phyloP scores from a whole-genome alignment of 2,113 vertebrate genomes.

The Myotis yumanensis region DNA sequence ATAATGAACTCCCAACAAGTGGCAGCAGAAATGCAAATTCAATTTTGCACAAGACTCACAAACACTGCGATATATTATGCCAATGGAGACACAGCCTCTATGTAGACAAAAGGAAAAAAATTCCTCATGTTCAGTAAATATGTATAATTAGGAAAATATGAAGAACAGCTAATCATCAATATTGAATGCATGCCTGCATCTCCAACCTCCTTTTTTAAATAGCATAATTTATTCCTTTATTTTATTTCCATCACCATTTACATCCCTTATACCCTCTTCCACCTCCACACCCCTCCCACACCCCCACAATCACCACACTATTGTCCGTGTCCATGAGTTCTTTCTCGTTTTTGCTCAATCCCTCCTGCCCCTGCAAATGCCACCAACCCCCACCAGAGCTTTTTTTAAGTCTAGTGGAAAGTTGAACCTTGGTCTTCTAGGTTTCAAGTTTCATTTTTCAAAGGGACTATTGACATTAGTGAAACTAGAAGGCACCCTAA shows the following conservation, averaged over 20 bases:
- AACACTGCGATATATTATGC: conserved; percentile 40
- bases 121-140: conserved; percentile 37
- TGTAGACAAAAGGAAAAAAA: conserved; percentile 72
- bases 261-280: not conserved
- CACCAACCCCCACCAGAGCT: not conserved
- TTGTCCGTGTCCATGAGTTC: not conserved
- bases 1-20: conserved; percentile 57
- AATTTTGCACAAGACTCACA: conserved; percentile 51
- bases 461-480: not conserved
- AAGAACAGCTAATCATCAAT: conserved; percentile 57
- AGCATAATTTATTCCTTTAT: not conserved
- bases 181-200: not conserved
- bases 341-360: not conserved
- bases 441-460: conserved; percentile 48
- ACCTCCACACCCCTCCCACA: not conserved
- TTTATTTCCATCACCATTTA: not conserved
- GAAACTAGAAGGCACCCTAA: not conserved
- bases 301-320: not conserved
- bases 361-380: not conserved
- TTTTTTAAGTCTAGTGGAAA: not conserved
- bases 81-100: conserved; percentile 52
- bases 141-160: conserved; percentile 67
- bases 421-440: not conserved
- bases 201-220: not conserved
- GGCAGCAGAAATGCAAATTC: conserved; percentile 45